These are phyloP conservation scores for Calameuta idolon DNA, from an alignment of 2,888 invertebrate genomes.

Conservation along the genomic window DNA sequence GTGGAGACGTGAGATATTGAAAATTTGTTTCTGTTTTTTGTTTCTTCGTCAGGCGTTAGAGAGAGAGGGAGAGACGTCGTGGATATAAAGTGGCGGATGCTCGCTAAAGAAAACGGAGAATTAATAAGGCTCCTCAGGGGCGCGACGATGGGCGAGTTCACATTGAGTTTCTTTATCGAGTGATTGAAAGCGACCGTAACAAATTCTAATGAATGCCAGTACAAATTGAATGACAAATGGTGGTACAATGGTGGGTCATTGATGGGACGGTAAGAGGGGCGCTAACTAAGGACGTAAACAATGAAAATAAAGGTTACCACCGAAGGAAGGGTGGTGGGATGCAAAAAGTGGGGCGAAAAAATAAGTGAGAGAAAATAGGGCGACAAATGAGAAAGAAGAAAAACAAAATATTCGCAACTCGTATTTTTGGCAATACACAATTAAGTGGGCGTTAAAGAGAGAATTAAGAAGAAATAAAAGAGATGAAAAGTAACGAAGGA, in stretches of 20 bases:
- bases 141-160: not conserved
- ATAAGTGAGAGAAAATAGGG: slow-evolving; percentile 22
- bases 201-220: slow-evolving; percentile 64
- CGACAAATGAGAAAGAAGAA: slow-evolving; percentile 18
- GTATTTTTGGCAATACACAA: slow-evolving; percentile 63
- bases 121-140: not conserved
- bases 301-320: slow-evolving; percentile 38
- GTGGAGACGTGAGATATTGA: not conserved
- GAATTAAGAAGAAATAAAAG: slow-evolving; percentile 27
- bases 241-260: slow-evolving; percentile 9
- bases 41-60: not conserved
- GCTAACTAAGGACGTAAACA: slow-evolving; percentile 12
- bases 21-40: not conserved
- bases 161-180: slow-evolving; percentile 24
- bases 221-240: slow-evolving; percentile 56
- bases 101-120: not conserved
- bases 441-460: slow-evolving; percentile 30
- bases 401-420: slow-evolving; percentile 36
- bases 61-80: not conserved
- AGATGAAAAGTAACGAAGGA: slow-evolving; percentile 27
- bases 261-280: not conserved
- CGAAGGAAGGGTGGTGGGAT: slow-evolving; percentile 31
- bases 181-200: slow-evolving; percentile 45
- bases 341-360: slow-evolving; percentile 30
- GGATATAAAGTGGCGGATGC: not conserved